phyloP scores from a whole-genome alignment of 2,797 vertebrate species.

The Loris lydekkerianus region DNA sequence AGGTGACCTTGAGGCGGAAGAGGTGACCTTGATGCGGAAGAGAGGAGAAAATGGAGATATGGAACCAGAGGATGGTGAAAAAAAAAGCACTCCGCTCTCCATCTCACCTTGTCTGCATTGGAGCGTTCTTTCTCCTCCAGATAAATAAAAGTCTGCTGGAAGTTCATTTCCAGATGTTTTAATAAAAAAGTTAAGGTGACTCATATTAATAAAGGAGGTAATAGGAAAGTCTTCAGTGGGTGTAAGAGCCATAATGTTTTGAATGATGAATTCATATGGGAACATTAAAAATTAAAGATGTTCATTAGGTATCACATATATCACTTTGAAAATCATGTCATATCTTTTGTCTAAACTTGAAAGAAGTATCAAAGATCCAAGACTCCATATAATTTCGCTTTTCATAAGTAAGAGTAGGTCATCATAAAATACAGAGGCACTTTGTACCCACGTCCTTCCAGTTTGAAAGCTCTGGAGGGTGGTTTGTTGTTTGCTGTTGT shows the following conservation, averaged over 20 bases:
- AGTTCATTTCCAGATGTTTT: constrained; percentile 14
- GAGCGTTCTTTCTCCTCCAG: not conserved
- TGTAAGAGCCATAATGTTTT: not conserved
- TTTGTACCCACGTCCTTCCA: not conserved
- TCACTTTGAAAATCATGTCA: constrained; percentile 65
- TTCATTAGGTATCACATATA: constrained; percentile 39
- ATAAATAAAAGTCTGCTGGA: not conserved
- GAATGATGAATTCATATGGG: constrained; percentile 37
- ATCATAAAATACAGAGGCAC: not conserved
- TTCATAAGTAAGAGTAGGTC: not conserved
- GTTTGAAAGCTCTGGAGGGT: not conserved
- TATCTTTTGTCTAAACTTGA: not conserved
- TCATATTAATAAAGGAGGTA: constrained; percentile 39
- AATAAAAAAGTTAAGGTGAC: constrained; percentile 44
- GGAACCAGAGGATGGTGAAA: too few relatives aligned
- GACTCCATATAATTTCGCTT: not conserved
- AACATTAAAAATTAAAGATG: constrained; percentile 78
- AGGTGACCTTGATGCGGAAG: not conserved
- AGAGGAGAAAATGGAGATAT: not conserved
- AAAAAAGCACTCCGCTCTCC: not conserved
- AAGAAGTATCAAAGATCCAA: not conserved
- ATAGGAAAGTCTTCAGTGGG: not conserved
- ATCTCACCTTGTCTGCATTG: not conserved
- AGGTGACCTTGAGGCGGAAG: constrained; percentile 44
- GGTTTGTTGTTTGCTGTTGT: not conserved